These are phyloP conservation scores for Bolborhynchus lineola DNA, from an alignment of 2,113 vertebrate genomes.

Conservation along the genomic window DNA sequence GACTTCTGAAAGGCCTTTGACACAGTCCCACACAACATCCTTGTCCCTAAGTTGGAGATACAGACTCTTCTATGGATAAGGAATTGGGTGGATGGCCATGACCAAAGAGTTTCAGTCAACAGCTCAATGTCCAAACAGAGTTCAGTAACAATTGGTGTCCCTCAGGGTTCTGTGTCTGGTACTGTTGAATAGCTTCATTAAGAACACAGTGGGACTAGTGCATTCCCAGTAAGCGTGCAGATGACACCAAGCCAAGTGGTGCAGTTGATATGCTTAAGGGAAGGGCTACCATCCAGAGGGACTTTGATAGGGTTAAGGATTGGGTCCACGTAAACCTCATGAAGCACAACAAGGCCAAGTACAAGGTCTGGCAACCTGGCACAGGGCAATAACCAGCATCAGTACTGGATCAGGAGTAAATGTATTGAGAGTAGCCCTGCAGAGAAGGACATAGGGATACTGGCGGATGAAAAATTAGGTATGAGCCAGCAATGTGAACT, in stretches of 20 bases:
- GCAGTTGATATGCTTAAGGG: not conserved
- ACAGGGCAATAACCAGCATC: not conserved
- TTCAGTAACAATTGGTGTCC: not conserved
- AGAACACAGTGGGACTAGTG: not conserved
- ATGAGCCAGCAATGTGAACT: not conserved
- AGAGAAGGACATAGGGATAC: not conserved
- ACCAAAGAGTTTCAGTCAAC: not conserved
- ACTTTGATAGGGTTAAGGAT: not conserved
- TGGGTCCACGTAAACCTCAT: not conserved
- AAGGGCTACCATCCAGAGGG: not conserved
- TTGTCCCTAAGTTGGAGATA: not conserved
- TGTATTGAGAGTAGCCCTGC: not conserved
- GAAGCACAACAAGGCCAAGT: not conserved
- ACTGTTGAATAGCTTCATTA: not conserved
- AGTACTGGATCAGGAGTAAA: not conserved
- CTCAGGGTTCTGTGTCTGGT: not conserved
- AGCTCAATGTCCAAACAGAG: not conserved
- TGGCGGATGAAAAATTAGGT: not conserved
- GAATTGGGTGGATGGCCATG: not conserved
- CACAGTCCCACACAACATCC: not conserved
- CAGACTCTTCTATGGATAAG: not conserved
- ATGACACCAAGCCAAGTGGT: not conserved
- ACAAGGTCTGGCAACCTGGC: not conserved
- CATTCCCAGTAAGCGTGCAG: not conserved
- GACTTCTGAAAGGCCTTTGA: not conserved